Percentiles rank a stretch among this genome's conserved stretches.
These are phyloP conservation scores for Lontra canadensis DNA, from an alignment of 2,113 vertebrate species.

Conservation along the genomic window DNA sequence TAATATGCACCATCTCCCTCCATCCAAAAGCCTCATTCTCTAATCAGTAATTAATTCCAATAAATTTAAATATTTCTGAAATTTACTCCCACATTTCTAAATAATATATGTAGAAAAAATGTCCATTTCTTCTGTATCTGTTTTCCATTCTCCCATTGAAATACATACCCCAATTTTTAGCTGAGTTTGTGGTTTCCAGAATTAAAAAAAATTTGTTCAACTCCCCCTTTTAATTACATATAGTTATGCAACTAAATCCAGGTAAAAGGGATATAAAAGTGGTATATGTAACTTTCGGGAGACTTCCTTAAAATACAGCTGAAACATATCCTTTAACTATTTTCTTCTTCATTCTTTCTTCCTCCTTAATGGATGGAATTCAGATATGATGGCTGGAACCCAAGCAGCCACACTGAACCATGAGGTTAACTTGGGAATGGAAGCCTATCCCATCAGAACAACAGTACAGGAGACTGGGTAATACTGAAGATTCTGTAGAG, in stretches of 20 bases:
- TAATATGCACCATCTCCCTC: neutral
- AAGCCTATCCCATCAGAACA: neutral
- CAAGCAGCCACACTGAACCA: neutral
- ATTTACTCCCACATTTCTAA: neutral
- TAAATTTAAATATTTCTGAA: neutral
- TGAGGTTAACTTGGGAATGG: neutral
- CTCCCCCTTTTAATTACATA: neutral
- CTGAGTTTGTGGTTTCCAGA: neutral
- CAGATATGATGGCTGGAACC: neutral
- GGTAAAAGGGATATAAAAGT: neutral
- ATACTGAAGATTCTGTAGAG: neutral
- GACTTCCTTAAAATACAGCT: neutral
- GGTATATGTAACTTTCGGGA: neutral
- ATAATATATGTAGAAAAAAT: neutral
- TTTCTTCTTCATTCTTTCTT: neutral
- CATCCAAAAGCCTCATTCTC: neutral
- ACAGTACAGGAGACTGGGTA: neutral
- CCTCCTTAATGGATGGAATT: neutral
- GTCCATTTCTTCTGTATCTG: neutral
- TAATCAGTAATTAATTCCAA: neutral
- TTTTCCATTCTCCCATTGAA: neutral
- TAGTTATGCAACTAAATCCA: neutral
- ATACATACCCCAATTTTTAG: neutral
- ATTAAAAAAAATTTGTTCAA: neutral
- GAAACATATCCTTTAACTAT: neutral